phyloP scores from a whole-genome alignment of 2,888 invertebrate species.

The Scaptodrosophila latifasciaeformis region DNA sequence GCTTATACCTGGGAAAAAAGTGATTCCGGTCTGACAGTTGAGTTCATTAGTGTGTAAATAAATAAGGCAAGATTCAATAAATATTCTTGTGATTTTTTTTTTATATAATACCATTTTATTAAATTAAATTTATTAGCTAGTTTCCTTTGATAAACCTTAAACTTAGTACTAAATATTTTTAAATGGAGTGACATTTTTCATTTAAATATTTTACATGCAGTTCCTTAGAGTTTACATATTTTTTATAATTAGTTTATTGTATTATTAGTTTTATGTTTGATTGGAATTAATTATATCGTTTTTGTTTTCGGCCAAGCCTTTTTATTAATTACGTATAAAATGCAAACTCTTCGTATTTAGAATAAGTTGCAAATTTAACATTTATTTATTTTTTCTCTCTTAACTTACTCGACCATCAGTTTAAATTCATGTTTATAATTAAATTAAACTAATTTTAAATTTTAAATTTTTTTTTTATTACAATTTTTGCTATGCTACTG shows the following conservation, averaged over 20 bases:
- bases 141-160: conserved; percentile 34
- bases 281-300: conserved; percentile 24
- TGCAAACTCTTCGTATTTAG: conserved; percentile 62
- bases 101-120: conserved; percentile 70
- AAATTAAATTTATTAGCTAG: conserved; percentile 65
- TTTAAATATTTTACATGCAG: conserved; percentile 67
- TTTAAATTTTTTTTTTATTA: conserved; percentile 41
- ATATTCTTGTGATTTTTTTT: too few relatives aligned
- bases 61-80: too few relatives aligned
- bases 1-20: too few relatives aligned
- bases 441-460: conserved; percentile 52
- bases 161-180: conserved; percentile 45
- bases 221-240: conserved; percentile 46
- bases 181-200: conserved; percentile 16
- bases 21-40: too few relatives aligned
- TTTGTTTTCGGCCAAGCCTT: background rate
- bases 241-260: conserved; percentile 23
- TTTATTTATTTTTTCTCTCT: conserved; percentile 8
- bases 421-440: too few relatives aligned
- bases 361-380: conserved; percentile 40
- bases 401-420: too few relatives aligned
- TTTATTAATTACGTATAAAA: conserved; percentile 58
- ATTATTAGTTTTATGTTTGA: conserved; percentile 25
- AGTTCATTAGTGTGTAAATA: too few relatives aligned
- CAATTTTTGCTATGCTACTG: conserved; percentile 54